Conservation (phyloP, 2,113 vertebrate species). For the Herpetotheres cachinnans region DNA sequence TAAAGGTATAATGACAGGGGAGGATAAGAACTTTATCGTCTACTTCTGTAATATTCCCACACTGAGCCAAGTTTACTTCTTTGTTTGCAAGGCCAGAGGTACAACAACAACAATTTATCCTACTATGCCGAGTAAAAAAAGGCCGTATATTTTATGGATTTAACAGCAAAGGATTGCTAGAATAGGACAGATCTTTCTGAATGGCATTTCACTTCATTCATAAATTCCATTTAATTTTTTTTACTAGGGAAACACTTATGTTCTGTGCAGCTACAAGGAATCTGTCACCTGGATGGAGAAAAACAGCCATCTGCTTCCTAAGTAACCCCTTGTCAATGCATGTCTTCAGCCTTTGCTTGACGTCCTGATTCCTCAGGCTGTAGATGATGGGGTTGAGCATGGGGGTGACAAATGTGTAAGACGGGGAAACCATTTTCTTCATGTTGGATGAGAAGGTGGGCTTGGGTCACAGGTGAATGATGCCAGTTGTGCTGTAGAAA, state of each 20-base stretch:
- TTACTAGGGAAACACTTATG: not conserved
- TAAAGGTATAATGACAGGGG: not conserved
- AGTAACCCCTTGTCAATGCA: not conserved
- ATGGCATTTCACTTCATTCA: not conserved
- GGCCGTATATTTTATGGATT: not conserved
- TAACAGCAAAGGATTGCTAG: not conserved
- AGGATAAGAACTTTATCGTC: not conserved
- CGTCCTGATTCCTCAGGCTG: too few relatives aligned
- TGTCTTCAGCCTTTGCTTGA: not conserved
- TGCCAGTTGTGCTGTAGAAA: not conserved
- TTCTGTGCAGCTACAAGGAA: not conserved
- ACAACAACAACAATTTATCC: not conserved
- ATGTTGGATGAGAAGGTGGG: not conserved
- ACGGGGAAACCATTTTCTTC: constrained; percentile 26
- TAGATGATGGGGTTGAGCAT: too few relatives aligned
- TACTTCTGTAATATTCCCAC: not conserved
- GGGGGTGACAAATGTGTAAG: not conserved
- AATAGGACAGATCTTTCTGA: not conserved
- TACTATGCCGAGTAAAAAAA: not conserved
- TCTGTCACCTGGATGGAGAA: not conserved
- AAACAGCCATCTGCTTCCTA: not conserved
- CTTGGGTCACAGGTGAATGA: not conserved
- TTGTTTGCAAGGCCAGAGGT: not conserved
- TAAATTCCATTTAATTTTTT: not conserved
- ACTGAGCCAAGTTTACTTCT: not conserved